Percentiles rank a stretch among this genome's conserved stretches.
Conservation (phyloP, 2,113 vertebrate genomes). For the Corythaeola cristata region DNA sequence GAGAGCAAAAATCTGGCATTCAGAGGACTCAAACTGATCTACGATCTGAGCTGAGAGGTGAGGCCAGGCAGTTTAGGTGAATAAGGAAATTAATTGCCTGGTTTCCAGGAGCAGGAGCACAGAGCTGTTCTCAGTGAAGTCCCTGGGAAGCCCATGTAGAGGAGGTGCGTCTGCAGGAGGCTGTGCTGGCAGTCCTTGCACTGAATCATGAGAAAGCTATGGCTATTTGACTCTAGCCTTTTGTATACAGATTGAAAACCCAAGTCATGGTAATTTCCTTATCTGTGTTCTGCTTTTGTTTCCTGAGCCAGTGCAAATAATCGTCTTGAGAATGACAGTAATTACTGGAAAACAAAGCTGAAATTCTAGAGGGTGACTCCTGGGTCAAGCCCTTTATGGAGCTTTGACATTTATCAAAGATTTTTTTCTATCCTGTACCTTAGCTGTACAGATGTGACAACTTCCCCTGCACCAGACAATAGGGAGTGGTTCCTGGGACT, state of each 20-base stretch:
- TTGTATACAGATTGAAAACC: neutral
- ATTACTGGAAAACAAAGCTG: neutral
- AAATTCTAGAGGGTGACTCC: neutral
- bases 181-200: neutral
- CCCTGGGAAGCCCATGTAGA: neutral
- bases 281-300: neutral
- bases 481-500: neutral
- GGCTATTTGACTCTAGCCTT: neutral
- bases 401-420: neutral
- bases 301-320: neutral
- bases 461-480: conserved; percentile 30
- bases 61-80: neutral
- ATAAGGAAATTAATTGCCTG: neutral
- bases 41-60: neutral
- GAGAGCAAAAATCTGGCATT: neutral
- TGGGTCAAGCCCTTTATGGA: neutral
- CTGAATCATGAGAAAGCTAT: neutral
- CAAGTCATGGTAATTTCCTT: neutral
- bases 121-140: neutral
- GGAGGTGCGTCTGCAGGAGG: neutral
- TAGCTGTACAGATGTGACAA: neutral
- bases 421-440: neutral
- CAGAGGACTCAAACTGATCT: neutral
- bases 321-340: neutral
- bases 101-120: neutral